Evolutionary conservation across 2,888 invertebrate genomes (phyloP), one percentile per base, ranked within the genome.

Genomic region (Byasa hedistus): DNA sequence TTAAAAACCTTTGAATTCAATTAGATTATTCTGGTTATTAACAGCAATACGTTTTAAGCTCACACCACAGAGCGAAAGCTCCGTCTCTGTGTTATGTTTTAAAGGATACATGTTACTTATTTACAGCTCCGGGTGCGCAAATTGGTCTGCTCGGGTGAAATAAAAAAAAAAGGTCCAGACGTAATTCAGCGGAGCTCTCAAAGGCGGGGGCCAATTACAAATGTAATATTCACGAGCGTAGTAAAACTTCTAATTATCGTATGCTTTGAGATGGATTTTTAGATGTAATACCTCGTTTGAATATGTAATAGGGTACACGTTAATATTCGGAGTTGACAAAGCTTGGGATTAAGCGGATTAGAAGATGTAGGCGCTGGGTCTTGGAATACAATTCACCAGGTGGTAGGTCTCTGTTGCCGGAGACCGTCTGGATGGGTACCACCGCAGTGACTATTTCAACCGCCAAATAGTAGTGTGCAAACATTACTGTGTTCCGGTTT

Each of bases 121-220:
- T 55, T 55, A 55, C 24, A 55, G 24, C 55, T 24, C 21, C 12
- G 52, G n/a, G 52, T 52, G 4, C 21, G 52, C 21, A 52, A 52
- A 52, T 52, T 52, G 52, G 19, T 52, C 19, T 22, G n/a, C 52
- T 21, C 52, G 44, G 44, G 44, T 44, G 3, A 1, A 32, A 32
- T 10, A 21, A 21, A 52, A 10, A 52, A n/a, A 52, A 51, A 61
- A 23, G 54, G 55, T 39, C 55, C 36, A 55, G 24, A 22, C 36
- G 21, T 8, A 61, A 61, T 55, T 61, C 24, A 24, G 24, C 55
- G 39, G 24, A 55, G 44, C 39, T 21, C 61, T 44, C 61, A 55
- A 61, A 55, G 61, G 55, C 32, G n/a, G n/a, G 39, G 32, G 61
- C 36, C 61, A 61, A 61, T 61, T 61, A 61, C 55, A 55, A 61